Conservation (phyloP, 2,797 vertebrate genomes). For the Microchirus variegatus region DNA sequence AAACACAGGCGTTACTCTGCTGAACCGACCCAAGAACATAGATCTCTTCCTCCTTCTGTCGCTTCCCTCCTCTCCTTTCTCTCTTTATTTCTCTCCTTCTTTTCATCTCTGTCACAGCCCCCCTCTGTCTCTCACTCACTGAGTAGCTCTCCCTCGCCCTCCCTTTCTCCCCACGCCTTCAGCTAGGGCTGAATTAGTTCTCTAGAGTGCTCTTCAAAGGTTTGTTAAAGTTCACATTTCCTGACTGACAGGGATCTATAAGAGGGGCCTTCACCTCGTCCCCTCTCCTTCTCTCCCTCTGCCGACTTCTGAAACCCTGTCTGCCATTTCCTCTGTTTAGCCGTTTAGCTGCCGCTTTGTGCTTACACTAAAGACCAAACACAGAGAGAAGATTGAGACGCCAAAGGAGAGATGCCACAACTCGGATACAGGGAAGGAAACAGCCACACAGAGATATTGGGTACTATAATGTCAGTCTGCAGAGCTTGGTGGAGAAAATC, state of each 20-base stretch:
- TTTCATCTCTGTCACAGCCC: conserved; percentile 63
- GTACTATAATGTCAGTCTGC: conserved; percentile 59
- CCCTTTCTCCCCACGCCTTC: conserved; percentile 60
- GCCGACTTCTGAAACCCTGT: conserved; percentile 65
- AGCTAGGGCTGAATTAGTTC: conserved; percentile 80
- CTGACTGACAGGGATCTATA: conserved; percentile 84
- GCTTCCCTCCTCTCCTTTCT: conserved; percentile 48
- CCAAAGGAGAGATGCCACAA: conserved; percentile 42
- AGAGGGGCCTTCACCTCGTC: conserved; percentile 72
- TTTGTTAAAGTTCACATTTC: conserved; percentile 83
- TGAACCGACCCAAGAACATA: conserved; percentile 76
- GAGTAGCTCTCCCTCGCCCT: conserved; percentile 39
- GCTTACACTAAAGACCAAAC: conserved; percentile 66
- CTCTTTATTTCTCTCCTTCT: conserved; percentile 48
- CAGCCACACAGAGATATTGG: conserved; percentile 37
- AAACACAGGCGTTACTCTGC: conserved; percentile 79
- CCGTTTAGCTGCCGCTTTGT: conserved; percentile 69
- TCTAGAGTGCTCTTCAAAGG: conserved; percentile 83
- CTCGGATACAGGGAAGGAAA: conserved; percentile 45
- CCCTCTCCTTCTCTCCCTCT: conserved; percentile 62
- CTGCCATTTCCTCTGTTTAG: conserved; percentile 77
- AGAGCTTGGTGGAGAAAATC: conserved; percentile 61
- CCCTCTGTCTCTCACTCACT: conserved; percentile 18
- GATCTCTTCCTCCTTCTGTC: conserved; percentile 57
- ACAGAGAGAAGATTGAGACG: conserved; percentile 36